Evolutionary conservation across 2,113 vertebrate species (phyloP).

Genomic region (Solenodon paradoxus): DNA sequence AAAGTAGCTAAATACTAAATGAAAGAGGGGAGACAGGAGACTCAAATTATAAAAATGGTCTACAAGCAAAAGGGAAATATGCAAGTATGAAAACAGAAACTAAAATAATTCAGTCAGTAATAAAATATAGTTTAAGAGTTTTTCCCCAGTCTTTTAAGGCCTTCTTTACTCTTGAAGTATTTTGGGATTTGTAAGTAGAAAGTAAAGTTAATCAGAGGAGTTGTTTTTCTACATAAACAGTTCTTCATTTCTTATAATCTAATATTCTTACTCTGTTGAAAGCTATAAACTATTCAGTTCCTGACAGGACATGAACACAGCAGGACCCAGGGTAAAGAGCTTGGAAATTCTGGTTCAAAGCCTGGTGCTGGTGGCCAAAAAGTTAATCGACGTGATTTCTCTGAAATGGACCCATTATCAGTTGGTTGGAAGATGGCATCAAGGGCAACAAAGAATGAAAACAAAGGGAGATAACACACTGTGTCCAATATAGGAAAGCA

Average conservation of each 20-base stretch:
- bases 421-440: neutral
- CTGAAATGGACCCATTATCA: neutral
- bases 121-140: neutral
- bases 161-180: neutral
- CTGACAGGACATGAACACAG: neutral
- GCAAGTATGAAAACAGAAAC: neutral
- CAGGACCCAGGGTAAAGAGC: neutral
- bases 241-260: neutral
- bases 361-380: neutral
- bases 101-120: neutral
- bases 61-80: neutral
- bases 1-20: neutral
- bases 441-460: neutral
- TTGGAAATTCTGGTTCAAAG: neutral
- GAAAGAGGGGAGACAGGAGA: neutral
- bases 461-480: neutral
- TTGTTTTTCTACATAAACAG: neutral
- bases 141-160: neutral
- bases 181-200: neutral
- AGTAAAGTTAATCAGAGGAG: neutral
- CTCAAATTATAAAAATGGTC: neutral
- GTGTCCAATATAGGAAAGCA: neutral
- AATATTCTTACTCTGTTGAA: neutral
- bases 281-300: neutral
- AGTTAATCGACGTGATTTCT: constrained; percentile 20